Evolutionary conservation across 2,888 invertebrate genomes (phyloP), one percentile per base, ranked within the genome.

Genomic region (Ferdinandea cuprea): DNA sequence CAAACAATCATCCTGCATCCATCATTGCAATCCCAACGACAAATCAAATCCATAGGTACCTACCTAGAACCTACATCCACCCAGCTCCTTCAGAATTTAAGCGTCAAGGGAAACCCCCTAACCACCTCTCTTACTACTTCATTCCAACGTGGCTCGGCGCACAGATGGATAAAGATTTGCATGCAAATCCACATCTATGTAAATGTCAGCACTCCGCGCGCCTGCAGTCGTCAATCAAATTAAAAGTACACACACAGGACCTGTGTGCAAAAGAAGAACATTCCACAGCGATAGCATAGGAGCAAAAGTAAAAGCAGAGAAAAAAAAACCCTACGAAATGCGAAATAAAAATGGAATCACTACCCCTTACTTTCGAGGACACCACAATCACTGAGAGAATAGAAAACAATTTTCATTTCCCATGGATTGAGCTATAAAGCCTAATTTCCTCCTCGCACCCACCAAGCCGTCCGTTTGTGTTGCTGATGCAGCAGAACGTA

Each of bases 331-430:
- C 11, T 35, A 25, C 15, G 13, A 42, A 5, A 50, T 19, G 19
- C 37, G 37, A 71, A 56, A 37, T 28, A 46, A 74, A 58, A 65
- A 48, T 30, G 25, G 19, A 71, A 65, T 76, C 59, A 44, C 63
- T 48, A 63, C 44, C 37, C 50, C 40, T 63, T 42, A 59, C 54
- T 72, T 77, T 59, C 58, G 50, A 71, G 77, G 69, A 59, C 71
- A 77, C 77, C 81, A 66, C 81, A 71, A 81, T 81, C 81, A 71
- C 77, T 66, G 71, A 71, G 71, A 71, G 77, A 81, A 81, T 81
- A 81, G 81, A 81, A 81, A 81, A 81, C 81, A 81, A 81, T 77
- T 81, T 81, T 77, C 76, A 71, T 81, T 77, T 80, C 63, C 77
- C 71, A 52, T 77, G 81, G 71, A 81, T 81, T 81, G 81, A 81